These are phyloP conservation scores for Probosciger aterrimus DNA, from an alignment of 2,113 vertebrate species.

Conservation along the genomic window DNA sequence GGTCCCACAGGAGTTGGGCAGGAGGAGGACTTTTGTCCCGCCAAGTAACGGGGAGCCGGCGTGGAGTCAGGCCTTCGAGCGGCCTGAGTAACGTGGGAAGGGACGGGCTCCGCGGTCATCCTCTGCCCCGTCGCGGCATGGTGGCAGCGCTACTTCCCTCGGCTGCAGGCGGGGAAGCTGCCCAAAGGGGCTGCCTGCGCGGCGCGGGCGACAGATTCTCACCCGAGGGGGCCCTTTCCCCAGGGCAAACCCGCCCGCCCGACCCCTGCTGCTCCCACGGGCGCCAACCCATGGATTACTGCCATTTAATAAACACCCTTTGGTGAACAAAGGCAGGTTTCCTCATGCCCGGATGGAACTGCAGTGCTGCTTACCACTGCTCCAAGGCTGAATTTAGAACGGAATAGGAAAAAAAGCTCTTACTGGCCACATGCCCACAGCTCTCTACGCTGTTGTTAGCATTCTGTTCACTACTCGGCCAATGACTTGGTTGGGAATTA, in stretches of 20 bases:
- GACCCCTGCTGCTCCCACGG: neutral
- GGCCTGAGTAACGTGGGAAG: neutral
- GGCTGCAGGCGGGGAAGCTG: too few species aligned
- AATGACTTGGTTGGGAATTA: neutral
- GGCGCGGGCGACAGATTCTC: rapidly evolving
- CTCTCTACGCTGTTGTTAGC: rapidly evolving
- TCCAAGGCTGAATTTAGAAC: neutral
- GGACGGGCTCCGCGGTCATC: neutral
- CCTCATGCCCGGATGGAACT: neutral
- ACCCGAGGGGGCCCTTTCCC: neutral
- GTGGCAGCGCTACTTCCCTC: neutral
- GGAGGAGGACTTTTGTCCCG: neutral
- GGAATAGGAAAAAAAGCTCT: neutral
- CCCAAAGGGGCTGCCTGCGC: rapidly evolving
- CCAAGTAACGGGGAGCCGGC: neutral
- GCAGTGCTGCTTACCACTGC: neutral
- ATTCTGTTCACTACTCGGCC: rapidly evolving
- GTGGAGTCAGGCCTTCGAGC: neutral
- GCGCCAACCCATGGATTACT: rapidly evolving
- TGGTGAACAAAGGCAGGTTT: neutral
- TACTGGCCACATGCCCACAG: rapidly evolving
- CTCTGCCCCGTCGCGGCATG: neutral
- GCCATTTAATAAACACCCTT: neutral
- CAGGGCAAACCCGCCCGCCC: neutral
- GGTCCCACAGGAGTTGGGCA: neutral